phyloP scores from a whole-genome alignment of 2,113 vertebrate genomes.

The Leuciscus idus region DNA sequence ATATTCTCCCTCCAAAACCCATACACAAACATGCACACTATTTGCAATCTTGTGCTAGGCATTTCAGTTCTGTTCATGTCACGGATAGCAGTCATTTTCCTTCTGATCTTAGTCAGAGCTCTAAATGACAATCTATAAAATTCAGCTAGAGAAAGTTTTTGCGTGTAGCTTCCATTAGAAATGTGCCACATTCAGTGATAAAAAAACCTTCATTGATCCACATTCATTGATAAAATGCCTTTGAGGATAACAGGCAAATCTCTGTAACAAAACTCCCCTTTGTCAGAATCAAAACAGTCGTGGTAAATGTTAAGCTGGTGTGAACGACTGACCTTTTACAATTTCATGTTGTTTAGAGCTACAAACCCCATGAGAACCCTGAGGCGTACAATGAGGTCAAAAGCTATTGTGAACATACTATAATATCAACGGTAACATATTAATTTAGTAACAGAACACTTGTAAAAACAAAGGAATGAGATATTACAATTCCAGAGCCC shows the following conservation, averaged over 20 bases:
- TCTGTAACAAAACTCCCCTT: constrained; percentile 16
- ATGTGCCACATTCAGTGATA: neutral
- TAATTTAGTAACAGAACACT: neutral
- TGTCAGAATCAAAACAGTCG: constrained; percentile 11
- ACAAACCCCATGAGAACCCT: constrained; percentile 14
- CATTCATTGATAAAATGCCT: constrained; percentile 29
- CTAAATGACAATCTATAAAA: constrained; percentile 1
- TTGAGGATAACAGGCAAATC: constrained; percentile 1
- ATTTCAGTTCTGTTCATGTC: neutral
- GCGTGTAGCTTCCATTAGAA: neutral
- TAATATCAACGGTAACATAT: constrained; percentile 29
- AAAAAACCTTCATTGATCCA: neutral
- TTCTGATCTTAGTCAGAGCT: neutral
- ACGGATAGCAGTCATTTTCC: neutral
- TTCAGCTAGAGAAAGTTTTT: neutral
- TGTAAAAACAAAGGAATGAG: constrained; percentile 30
- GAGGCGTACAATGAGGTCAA: constrained; percentile 39
- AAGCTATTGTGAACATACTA: constrained; percentile 19
- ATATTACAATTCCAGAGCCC: constrained; percentile 15
- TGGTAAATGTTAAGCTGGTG: constrained; percentile 7
- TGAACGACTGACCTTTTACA: constrained; percentile 32
- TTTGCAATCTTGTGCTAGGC: constrained; percentile 53
- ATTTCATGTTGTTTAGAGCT: constrained; percentile 14
- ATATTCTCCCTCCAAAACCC: neutral
- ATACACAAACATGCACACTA: constrained; percentile 22